phyloP scores from a whole-genome alignment of 2,797 vertebrate species.

The Varecia variegata region DNA sequence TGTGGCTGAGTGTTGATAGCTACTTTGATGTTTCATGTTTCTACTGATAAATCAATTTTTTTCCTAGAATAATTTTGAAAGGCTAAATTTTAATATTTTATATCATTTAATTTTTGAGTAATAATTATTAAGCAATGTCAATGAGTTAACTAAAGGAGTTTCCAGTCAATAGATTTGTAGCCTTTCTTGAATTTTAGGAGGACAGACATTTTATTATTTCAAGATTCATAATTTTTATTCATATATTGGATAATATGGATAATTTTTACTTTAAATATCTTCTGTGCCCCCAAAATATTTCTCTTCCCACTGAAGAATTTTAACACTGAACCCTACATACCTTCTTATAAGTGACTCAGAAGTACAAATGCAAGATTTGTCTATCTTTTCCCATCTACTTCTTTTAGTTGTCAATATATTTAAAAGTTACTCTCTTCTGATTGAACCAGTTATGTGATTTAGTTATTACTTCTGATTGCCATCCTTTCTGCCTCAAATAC shows the following conservation, averaged over 20 bases:
- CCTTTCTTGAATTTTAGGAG: neutral
- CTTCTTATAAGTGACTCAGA: neutral
- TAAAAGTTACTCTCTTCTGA: neutral
- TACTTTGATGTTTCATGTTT: neutral
- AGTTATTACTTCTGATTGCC: neutral
- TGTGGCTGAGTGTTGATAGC: neutral
- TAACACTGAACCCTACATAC: neutral
- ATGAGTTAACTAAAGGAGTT: neutral
- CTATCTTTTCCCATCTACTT: neutral
- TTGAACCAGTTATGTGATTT: neutral
- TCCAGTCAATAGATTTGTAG: neutral
- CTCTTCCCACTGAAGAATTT: neutral
- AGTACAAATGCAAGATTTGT: neutral
- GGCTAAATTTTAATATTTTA: neutral
- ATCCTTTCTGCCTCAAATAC: neutral
- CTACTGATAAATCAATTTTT: neutral
- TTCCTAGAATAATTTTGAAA: neutral
- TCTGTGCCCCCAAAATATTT: neutral
- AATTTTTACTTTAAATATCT: neutral
- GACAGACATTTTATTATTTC: neutral
- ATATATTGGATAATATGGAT: neutral
- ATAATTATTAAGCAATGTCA: neutral
- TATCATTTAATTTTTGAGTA: neutral
- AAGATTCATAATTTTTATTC: neutral
- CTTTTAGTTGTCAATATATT: neutral